Conservation (phyloP, 2,113 vertebrate species). For the Cyphomyrus discorhynchus region DNA sequence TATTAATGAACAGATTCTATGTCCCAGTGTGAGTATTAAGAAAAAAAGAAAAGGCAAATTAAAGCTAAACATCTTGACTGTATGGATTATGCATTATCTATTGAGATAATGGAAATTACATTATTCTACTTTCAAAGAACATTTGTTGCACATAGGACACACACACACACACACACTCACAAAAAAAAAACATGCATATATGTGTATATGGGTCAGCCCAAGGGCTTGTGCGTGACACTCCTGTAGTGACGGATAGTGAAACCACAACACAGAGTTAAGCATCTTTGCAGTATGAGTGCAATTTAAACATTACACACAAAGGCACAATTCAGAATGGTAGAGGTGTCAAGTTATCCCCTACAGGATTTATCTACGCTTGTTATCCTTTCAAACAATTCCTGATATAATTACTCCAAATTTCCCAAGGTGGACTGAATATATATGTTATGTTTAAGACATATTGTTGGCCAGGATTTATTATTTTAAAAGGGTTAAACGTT, state of each 20-base stretch:
- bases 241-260: not conserved
- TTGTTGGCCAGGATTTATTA: not conserved
- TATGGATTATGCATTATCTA: not conserved
- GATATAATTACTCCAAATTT: conserved; percentile 6
- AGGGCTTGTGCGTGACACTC: not conserved
- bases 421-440: not conserved
- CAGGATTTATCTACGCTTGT: not conserved
- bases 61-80: not conserved
- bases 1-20: not conserved
- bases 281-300: conserved; percentile 1
- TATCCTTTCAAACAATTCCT: not conserved
- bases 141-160: not conserved
- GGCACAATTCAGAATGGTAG: not conserved
- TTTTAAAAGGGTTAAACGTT: not conserved
- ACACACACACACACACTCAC: not conserved
- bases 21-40: not conserved
- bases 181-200: not conserved
- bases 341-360: conserved; percentile 1
- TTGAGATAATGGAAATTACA: not conserved
- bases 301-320: conserved; percentile 12
- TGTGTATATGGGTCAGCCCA: not conserved
- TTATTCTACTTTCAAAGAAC: not conserved
- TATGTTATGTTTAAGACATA: not conserved
- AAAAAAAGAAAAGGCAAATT: not conserved
- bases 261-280: conserved; percentile 8